Evolutionary conservation across 23 tunicate genomes (phyloP).

Genomic region (Diplosoma virens): DNA sequence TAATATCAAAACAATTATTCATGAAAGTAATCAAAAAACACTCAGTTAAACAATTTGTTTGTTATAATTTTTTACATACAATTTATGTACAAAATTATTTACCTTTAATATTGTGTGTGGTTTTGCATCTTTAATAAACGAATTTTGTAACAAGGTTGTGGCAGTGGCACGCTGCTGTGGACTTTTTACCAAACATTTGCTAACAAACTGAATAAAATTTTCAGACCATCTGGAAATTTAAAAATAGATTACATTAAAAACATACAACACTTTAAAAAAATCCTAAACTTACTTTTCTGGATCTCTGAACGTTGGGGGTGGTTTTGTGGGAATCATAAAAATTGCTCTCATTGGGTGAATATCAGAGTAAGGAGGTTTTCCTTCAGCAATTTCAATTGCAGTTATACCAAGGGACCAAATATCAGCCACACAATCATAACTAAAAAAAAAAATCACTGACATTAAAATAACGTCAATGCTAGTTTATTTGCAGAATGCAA

Average conservation of each 20-base stretch:
- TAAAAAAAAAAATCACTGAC: slow-evolving; percentile 26
- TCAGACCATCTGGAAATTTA: slow-evolving; percentile 76
- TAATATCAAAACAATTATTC: no score
- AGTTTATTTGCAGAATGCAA: no score
- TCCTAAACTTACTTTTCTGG: slow-evolving; percentile 78
- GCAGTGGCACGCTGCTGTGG: slow-evolving; percentile 91
- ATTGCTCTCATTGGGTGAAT: slow-evolving; percentile 97
- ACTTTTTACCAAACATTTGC: slow-evolving; percentile 88
- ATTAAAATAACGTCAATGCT: no score
- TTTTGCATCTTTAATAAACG: slow-evolving; percentile 73
- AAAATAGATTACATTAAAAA: not conserved
- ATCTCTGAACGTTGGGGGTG: slow-evolving; percentile 94
- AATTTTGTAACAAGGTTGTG: slow-evolving; percentile 75
- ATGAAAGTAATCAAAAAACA: no score
- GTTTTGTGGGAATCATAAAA: slow-evolving; percentile 92
- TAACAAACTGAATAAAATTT: slow-evolving; percentile 85
- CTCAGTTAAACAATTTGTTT: no score
- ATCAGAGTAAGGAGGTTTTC: slow-evolving; percentile 98
- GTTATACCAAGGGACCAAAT: slow-evolving; percentile 99
- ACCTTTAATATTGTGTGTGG: slow-evolving; percentile 68
- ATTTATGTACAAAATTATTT: not conserved
- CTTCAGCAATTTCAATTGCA: slow-evolving; percentile 97
- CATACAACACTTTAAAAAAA: not conserved
- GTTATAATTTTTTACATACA: no score
- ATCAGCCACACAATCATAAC: slow-evolving; percentile 98